These are phyloP conservation scores for Rhagonycha lutea DNA, from an alignment of 2,888 invertebrate species.

Conservation along the genomic window DNA sequence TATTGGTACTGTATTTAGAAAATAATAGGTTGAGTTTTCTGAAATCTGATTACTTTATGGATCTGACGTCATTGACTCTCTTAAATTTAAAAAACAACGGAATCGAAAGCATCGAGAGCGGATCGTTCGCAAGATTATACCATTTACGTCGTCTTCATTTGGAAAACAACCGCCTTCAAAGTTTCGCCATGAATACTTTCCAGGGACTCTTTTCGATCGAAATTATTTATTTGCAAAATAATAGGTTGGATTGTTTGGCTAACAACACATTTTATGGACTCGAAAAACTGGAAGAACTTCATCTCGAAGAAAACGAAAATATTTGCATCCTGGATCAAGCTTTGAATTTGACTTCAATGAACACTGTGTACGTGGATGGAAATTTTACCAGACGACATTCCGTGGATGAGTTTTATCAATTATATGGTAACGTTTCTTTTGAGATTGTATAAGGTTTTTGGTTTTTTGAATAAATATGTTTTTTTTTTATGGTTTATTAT, in stretches of 20 bases:
- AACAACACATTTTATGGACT: not conserved
- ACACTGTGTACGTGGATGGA: not conserved
- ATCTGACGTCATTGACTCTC: conserved; percentile 5
- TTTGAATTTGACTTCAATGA: not conserved
- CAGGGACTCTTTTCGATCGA: not conserved
- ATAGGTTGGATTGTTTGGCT: conserved; percentile 3
- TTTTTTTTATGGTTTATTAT: no score
- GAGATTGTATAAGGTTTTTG: not conserved
- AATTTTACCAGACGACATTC: not conserved
- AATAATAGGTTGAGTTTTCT: conserved; percentile 8
- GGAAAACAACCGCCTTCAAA: conserved; percentile 8
- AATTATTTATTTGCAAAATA: conserved; percentile 15
- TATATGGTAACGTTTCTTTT: not conserved
- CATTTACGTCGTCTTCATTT: conserved; percentile 17
- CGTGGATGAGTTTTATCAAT: not conserved
- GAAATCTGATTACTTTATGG: not conserved
- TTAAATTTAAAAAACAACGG: conserved; percentile 9
- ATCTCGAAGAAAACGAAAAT: not conserved
- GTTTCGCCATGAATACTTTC: not conserved
- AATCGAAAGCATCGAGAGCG: conserved; percentile 1
- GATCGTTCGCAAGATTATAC: conserved; percentile 1
- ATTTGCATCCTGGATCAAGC: not conserved
- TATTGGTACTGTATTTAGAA: conserved; percentile 16
- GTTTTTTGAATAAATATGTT: not conserved
- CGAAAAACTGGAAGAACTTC: conserved; percentile 6